Conservation (phyloP, 2,888 invertebrate species). For the Neoascia interrupta region DNA sequence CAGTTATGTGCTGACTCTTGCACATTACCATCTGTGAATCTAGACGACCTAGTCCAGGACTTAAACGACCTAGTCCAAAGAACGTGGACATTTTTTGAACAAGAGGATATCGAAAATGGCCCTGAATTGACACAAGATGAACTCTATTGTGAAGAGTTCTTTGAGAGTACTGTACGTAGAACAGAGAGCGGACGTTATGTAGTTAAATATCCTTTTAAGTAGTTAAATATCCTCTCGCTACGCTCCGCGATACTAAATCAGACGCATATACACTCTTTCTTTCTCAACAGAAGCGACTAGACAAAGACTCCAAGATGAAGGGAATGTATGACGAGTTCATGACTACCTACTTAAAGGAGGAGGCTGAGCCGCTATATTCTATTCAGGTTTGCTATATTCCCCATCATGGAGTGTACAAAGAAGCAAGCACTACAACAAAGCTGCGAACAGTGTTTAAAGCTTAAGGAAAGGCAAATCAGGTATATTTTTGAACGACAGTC, state of each 20-base stretch:
- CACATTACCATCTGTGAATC: not conserved
- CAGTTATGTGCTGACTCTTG: not conserved
- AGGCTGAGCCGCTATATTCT: not conserved
- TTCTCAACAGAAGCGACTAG: not conserved
- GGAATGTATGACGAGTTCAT: not conserved
- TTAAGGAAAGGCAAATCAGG: not conserved
- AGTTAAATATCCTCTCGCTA: not conserved
- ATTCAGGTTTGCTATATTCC: not conserved
- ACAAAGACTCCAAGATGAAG: not conserved
- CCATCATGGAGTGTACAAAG: no score
- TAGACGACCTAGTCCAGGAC: no score
- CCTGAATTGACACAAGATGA: slow-evolving; percentile 30
- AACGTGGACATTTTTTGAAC: slow-evolving; percentile 47
- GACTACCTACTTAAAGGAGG: not conserved
- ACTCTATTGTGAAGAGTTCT: slow-evolving; percentile 32
- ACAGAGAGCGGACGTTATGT: not conserved
- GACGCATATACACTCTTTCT: not conserved
- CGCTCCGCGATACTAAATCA: not conserved
- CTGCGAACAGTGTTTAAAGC: not conserved
- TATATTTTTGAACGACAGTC: not conserved
- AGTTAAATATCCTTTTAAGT: not conserved
- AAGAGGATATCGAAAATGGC: slow-evolving; percentile 1
- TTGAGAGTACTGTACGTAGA: not conserved
- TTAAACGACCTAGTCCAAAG: not conserved
- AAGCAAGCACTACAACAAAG: no score